Base-by-base conservation (phyloP, 1,140 invertebrate species). In the Calliopsis andreniformis region DNA sequence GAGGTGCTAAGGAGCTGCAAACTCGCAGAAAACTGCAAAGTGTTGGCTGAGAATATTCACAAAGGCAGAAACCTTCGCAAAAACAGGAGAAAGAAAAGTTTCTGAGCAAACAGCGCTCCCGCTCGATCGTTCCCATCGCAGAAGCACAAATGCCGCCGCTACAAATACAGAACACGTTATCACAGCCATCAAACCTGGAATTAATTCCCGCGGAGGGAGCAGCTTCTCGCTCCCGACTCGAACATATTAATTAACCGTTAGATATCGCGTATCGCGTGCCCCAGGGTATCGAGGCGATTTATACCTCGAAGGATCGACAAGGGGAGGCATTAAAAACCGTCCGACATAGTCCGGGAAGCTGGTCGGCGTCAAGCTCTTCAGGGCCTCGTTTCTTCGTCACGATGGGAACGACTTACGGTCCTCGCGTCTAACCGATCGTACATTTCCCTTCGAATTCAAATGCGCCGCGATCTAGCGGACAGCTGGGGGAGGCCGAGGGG, bases 391-490 rank as follows among this genome's bases (percentile, higher is more conserved):
- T 75, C 69, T 76, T 78, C 83, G 80, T 78, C 81, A 80, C 47
- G 69, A 79, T 56, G 67, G n/a, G 47, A 70, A 79, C 64, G 64
- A 75, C 49, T 47, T 73, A 55, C 53, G 77, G 69, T 64, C 80
- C 78, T 56, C 79, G 61, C 45, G 39, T 76, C 78, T 78, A 62
- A 30, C 79, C 62, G 61, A 79, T 83, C 67, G 76, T 82, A 70
- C 80, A 66, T 79, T 83, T 87, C 84, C 35, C 84, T 83, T 85
- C 79, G 80, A 87, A 88, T 87, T 88, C 82, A 87, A 87, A 88
- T 87, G 83, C 85, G 78, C 82, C 79, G 67, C 66, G 77, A 75
- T 77, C 75, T 75, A 83, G 79, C 42, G 82, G 85, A 77, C 30
- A 53, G 14, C 18, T 14, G 3, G 4, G 10, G 8, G 42, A 39